A percentile compares a stretch with the other conserved stretches of the same genome.
phyloP scores from a whole-genome alignment of 2,888 invertebrate species.

The Epinotia brunnichana region DNA sequence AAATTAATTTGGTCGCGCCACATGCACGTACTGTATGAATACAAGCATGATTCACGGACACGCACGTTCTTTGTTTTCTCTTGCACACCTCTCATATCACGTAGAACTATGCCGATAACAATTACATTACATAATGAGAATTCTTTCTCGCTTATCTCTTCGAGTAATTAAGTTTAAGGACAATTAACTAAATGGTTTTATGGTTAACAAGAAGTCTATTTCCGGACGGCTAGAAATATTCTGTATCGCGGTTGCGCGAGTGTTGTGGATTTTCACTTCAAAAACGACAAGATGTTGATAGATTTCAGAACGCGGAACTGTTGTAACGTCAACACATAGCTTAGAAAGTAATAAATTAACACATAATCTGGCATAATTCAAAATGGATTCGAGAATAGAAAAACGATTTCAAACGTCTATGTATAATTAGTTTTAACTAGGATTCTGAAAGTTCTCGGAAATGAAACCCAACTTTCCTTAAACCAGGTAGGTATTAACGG shows the following conservation, averaged over 20 bases:
- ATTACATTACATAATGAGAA: conserved; percentile 37
- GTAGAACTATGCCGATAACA: conserved; percentile 31
- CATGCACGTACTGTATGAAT: conserved; percentile 25
- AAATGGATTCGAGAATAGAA: too few relatives aligned
- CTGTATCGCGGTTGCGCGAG: conserved; percentile 1
- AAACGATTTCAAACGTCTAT: background rate
- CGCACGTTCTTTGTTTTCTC: conserved; percentile 34
- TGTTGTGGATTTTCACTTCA: conserved; percentile 27
- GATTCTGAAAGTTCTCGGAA: background rate
- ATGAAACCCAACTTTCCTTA: background rate
- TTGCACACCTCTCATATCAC: conserved; percentile 32
- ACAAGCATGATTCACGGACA: conserved; percentile 30
- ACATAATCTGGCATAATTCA: background rate
- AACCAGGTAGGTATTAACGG: background rate
- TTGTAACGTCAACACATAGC: conserved; percentile 33
- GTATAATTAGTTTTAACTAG: background rate
- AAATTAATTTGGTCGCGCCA: conserved; percentile 14
- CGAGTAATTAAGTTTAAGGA: conserved; percentile 29
- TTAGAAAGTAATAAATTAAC: conserved; percentile 27
- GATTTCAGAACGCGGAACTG: conserved; percentile 40
- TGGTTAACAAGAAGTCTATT: conserved; percentile 33
- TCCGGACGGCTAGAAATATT: conserved; percentile 21
- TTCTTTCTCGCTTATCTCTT: conserved; percentile 36
- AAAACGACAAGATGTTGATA: conserved; percentile 36
- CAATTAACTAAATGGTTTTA: conserved; percentile 36